Percentiles rank a stretch among this genome's conserved stretches.
Conservation (phyloP, 64 coral and sea anemone species). For the Dendrophyllia cribrosa region DNA sequence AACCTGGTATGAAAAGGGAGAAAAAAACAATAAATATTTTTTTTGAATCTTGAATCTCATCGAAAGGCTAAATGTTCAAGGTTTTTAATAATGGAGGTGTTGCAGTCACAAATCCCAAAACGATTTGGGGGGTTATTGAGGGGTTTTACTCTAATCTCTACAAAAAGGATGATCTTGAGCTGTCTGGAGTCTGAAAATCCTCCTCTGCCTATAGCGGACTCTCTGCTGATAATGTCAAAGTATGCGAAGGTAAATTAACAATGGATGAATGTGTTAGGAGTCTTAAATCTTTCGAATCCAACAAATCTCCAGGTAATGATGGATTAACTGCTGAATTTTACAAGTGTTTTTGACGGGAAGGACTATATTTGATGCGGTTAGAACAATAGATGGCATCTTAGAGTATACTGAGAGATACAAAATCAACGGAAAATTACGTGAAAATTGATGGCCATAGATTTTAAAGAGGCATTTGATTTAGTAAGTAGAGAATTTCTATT, state of each 20-base stretch:
- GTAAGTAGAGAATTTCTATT: too few relatives aligned
- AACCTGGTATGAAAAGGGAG: slow-evolving; percentile 41
- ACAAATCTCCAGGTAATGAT: neutral
- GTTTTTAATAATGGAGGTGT: too few relatives aligned
- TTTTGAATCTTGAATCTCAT: neutral
- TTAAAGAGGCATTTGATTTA: slow-evolving; percentile 24
- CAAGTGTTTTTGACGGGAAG: slow-evolving; percentile 23
- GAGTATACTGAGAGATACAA: neutral
- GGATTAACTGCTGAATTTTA: slow-evolving; percentile 10
- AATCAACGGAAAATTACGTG: too few relatives aligned
- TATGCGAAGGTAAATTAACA: neutral
- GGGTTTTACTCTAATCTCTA: too few relatives aligned
- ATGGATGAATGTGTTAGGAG: neutral
- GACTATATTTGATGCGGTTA: slow-evolving; percentile 25
- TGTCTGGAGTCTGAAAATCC: too few relatives aligned
- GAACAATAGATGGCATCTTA: too few relatives aligned
- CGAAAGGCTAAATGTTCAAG: too few relatives aligned
- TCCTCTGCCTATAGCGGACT: neutral
- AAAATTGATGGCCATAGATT: slow-evolving; percentile 28
- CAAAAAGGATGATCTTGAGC: neutral
- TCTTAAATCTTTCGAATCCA: neutral
- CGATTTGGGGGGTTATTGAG: too few relatives aligned
- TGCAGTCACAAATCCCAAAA: too few relatives aligned
- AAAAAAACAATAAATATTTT: slow-evolving; percentile 56
- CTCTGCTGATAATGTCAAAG: neutral